Base-by-base conservation (phyloP, 2,888 invertebrate genomes). In the Drosophila nigritarsus region DNA sequence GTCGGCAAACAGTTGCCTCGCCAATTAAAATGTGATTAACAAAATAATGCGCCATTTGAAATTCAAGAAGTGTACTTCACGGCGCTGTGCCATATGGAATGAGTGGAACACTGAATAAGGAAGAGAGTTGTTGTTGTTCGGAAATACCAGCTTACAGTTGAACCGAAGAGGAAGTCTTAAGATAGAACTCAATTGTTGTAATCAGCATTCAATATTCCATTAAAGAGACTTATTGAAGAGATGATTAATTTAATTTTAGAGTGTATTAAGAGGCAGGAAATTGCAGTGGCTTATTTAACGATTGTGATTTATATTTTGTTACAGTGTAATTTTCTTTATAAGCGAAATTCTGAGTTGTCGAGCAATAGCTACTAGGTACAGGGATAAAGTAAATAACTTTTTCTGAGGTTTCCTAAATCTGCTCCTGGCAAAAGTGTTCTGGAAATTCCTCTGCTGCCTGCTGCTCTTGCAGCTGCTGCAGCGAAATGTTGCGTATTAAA, bases 1-100 rank as follows among this genome's bases (percentile, higher is more conserved):
- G 53, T 73, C 40, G 40, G n/a, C 54, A 51, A 50, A 45, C 53
- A 30, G 42, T 42, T 51, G 63, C 11, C 2, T 3, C 2, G 40
- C 42, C 69, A 80, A 80, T 79, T 79, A 80, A 70, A 79, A 77
- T 56, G 48, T 62, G 66, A 79, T 80, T 73, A 77, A 51, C 60
- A 65, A 70, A 63, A 73, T 67, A 65, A 66, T 62, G 65, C 34
- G 24, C 8, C 36, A 66, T 79, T 78, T 67, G 27, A 66, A 58
- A 79, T 79, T 49, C 80, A 38, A 34, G 45, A 34, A 45, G 55
- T 63, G 73, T 55, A 53, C 51, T 42, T 42, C 18, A 29, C 42
- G 65, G 56, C 62, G 58, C 50, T 58, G 4, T 27, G 48, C 53
- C 53, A 62, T 54, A 40, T n/a, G 18, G 20, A 69, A 54, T 38